Evolutionary conservation across 1,140 invertebrate species (phyloP), one percentile per base, ranked within the genome.

Genomic region (Chlorops oryzae): DNA sequence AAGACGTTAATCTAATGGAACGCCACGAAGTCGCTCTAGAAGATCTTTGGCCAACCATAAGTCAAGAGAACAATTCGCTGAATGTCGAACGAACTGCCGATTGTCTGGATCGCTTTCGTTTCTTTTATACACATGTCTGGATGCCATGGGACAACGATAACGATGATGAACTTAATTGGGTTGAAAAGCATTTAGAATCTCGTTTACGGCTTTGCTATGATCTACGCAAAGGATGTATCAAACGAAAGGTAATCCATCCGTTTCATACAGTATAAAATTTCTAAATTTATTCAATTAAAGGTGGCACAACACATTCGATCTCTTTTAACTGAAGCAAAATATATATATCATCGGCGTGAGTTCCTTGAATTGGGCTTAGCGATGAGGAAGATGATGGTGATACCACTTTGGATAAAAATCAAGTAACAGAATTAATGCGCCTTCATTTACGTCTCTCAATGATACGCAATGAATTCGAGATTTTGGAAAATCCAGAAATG

Each of bases 141-240:
- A 80, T 81, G 77, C 80, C 81, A 3, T 83, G 80, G 80, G 81
- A 83, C 52, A 59, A 73, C 37, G 80, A 83, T 43, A 77, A 78
- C 21, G 80, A 82, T 55, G 76, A 79, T 9, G 72, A 73, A 45
- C 50, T 58, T 1, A 76, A 81, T 61, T 83, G 80, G 80, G 71
- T 77, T 20, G 58, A 62, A 15, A 63, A 68, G 28, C 78, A 83
- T 67, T 65, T 83, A 47, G 74, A 80, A 53, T 62, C 72, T 3
- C 75, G 81, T 37, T 72, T 82, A 13, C 72, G 75, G 50, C 63
- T 83, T 15, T 80, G 75, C 41, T 83, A 77, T 49, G 81, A 82
- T 56, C 75, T 82, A 57, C 80, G 76, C 56, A 75, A 75, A 42
- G 73, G 73, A 3, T 52, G 58, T 3, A 68, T 80, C 39, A 71